Base-by-base conservation (phyloP, 1,140 invertebrate genomes). In the Psix sp. region DNA sequence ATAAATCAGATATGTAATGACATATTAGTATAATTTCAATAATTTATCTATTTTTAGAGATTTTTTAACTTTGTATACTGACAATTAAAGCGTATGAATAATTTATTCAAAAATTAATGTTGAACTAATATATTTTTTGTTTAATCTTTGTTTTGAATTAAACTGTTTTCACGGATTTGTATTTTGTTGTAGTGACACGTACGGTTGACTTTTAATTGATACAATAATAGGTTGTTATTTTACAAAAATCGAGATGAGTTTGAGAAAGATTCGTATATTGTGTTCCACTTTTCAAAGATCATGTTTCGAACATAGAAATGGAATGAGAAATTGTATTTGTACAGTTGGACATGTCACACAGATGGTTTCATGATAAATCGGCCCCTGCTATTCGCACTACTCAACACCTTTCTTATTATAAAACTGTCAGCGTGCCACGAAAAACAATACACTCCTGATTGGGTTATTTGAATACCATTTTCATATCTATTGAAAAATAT, bases 401-500 rank as follows among this genome's bases (percentile, higher is more conserved):
- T 40, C 29, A 48, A 57, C 59, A 48, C 51, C 36, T 71, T 71
- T 63, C 51, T 56, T 57, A 71, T 63, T 63, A 57, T 57, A 3
- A 51, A 63, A 63, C 51, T 71, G 59, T 43, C 57, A 71, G 20
- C 35, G 56, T 42, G 48, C 14, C 11, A 13, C 31, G 59, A 63
- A 71, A 71, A 63, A 71, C 67, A 71, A 71, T 71, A 3, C 51
- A 26, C 16, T 11, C 36, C 35, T 71, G 57, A 63, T 71, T 71
- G 59, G 51, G 21, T 29, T 57, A 45, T 57, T 57, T 63, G 39
- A 70, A 54, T 70, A 39, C 49, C 67, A 63, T 57, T 71, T 63
- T 56, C 35, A 71, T 57, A 57, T 71, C 36, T 49, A 63, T 49
- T 14, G 43, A 57, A 45, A 63, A 54, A 56, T 46, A 21, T 18